Evolutionary conservation across 2,797 vertebrate genomes (phyloP), one percentile per base, ranked within the genome.

Genomic region (Lithobates sylvaticus): DNA sequence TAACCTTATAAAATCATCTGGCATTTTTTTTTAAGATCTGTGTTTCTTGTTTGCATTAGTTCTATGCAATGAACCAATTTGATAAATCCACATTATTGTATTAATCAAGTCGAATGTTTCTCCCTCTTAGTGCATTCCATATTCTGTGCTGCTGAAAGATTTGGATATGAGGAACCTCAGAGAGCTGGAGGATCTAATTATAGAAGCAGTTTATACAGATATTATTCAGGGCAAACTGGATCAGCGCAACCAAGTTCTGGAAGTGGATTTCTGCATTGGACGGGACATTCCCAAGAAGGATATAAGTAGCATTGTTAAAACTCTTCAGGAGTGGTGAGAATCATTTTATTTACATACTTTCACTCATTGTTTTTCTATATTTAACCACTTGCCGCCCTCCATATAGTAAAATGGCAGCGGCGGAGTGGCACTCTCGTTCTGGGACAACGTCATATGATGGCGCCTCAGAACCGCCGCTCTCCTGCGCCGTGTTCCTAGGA

Each of bases 191-290:
- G 98, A 99, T 92, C 95, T 99, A 90, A 97, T 99, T 91, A 99
- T 99, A 21, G 98, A 99, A 88, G 98, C 98, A 0, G 96, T 99
- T 91, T 99, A 99, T 94, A 98, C 98, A 64, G 98, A 99, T 93
- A 98, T 99, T 94, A 99, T 99, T 93, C 98, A 99, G 91, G 98
- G 98, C 84, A 99, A 99, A 89, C 84, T 99, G 92, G 98, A 99
- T 93, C 98, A 99, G 92, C 96, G 98, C 90, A 99, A 99, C 92
- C 98, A 99, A 91, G 95, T 99, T 92, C 95, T 99, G 84, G 98
- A 99, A 89, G 98, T 99, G 87, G 98, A 99, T 92, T 98, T 98
- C 94, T 99, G 98, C 86, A 97, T 99, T 12, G 97, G 98, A 86
- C 95, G 98, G 74, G 98, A 99, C 93, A 97, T 99, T 89, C 97